Conservation (phyloP, 2,888 invertebrate species). For the Drosophila monieri region DNA sequence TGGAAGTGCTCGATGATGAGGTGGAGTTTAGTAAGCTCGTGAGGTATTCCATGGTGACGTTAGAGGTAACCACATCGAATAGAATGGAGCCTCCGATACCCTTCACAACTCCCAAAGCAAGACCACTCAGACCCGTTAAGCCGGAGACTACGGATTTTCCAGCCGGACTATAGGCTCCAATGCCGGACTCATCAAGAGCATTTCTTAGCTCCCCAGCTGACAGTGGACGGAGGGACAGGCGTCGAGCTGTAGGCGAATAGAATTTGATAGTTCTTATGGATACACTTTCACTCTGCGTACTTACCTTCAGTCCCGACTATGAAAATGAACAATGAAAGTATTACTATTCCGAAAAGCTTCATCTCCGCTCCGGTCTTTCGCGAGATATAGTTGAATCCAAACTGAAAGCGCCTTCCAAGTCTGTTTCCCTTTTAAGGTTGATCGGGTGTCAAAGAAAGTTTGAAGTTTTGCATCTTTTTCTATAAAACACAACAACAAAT, state of each 20-base stretch:
- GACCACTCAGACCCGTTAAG: constrained; percentile 69
- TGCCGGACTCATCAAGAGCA: constrained; percentile 54
- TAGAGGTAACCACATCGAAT: constrained; percentile 64
- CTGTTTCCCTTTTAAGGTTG: background rate
- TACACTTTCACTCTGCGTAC: background rate
- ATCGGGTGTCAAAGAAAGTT: background rate
- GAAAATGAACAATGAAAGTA: background rate
- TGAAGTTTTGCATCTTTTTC: background rate
- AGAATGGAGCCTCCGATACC: constrained; percentile 71
- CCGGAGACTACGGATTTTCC: constrained; percentile 74
- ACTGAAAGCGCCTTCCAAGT: background rate
- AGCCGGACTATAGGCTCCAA: constrained; percentile 56
- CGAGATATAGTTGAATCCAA: background rate
- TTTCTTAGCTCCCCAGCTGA: constrained; percentile 60
- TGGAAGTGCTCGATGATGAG: constrained; percentile 13
- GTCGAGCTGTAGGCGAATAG: constrained; percentile 55
- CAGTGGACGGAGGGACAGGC: constrained; percentile 63
- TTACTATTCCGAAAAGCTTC: background rate
- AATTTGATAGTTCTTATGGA: background rate
- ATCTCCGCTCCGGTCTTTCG: background rate
- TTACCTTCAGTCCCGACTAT: background rate
- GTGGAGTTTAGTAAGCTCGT: constrained; percentile 40
- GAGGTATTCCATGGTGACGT: constrained; percentile 47
- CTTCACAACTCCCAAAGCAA: constrained; percentile 71
- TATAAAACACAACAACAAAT: background rate